Evolutionary conservation across 2,888 invertebrate genomes (phyloP), one percentile per base, ranked within the genome.

Genomic region (Pseudeuparius sepicola): DNA sequence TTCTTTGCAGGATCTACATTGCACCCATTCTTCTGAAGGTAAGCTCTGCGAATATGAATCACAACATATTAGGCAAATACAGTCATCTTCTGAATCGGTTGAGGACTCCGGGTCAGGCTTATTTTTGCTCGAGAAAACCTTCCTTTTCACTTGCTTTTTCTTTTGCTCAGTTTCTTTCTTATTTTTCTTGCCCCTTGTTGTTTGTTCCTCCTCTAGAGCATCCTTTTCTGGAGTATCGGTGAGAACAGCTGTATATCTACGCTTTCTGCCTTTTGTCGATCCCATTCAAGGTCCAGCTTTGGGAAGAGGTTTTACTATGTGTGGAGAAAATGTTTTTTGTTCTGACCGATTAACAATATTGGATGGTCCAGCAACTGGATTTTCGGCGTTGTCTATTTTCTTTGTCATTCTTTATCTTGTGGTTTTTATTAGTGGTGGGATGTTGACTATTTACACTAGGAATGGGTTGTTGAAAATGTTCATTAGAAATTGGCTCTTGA

Each of bases 181-280:
- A 11, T 37, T 35, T 34, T 27, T 34, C 34, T 16, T 12, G 13
- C 27, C 33, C 24, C 14, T 34, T 20, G 18, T 33, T 14, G 18
- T 25, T 12, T 38, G 27, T 20, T 29, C 34, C 17, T 15, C 5
- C 15, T 37, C 34, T 20, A 37, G 24, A 14, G 32, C 25, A 6
- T 31, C 29, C 23, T 36, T 40, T 27, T 36, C 34, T 33, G 36
- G 39, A n/a, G 32, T 39, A 24, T 36, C 39, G n/a, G 40, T 40
- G 9, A 40, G 27, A 4, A 40, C 23, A 20, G 30, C 36, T 25
- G 34, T 24, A 13, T 39, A 23, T 18, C 24, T 20, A 14, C 32
- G 24, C 23, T 33, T 36, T 33, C 30, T 33, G 27, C 32, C 36
- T 16, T 31, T 25, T 27, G 10, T 31, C 14, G 14, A 14, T 27